A percentile compares a stretch with the other conserved stretches of the same genome.
phyloP scores from a whole-genome alignment of 1,140 invertebrate species.

The Glomeris maerens region DNA sequence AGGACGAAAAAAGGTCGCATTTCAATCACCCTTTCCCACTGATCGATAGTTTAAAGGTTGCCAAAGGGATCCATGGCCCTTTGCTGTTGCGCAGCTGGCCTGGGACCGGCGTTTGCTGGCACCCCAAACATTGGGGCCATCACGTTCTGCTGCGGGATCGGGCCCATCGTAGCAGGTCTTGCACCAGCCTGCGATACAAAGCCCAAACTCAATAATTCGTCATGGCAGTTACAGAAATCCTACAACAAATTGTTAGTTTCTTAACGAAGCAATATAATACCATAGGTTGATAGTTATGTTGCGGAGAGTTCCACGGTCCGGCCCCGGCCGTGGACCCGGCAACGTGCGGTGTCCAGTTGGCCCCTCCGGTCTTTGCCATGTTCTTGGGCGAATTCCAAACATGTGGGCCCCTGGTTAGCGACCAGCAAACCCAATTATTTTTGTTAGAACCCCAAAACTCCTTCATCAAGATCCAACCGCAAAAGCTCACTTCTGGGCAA shows the following conservation, averaged over 20 bases:
- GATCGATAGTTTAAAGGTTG: background rate
- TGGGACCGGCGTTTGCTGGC: background rate
- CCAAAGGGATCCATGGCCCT: slow-evolving; percentile 6
- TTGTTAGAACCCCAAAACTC: slow-evolving; percentile 10
- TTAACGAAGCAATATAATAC: slow-evolving; percentile 4
- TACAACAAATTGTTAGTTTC: background rate
- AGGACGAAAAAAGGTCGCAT: too few relatives aligned
- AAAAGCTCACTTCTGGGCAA: slow-evolving; percentile 1
- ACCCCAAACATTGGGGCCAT: slow-evolving; percentile 7
- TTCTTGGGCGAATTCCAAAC: slow-evolving; percentile 21
- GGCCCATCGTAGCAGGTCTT: too few relatives aligned
- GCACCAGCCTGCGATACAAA: too few relatives aligned
- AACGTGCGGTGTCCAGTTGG: slow-evolving; percentile 22
- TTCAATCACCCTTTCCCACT: background rate
- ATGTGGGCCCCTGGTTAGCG: slow-evolving; percentile 5
- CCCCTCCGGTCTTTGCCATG: slow-evolving; percentile 21
- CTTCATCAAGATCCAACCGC: slow-evolving; percentile 7
- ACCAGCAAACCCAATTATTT: background rate
- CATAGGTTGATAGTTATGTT: slow-evolving; percentile 15
- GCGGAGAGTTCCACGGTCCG: slow-evolving; percentile 15
- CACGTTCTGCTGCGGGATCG: too few relatives aligned
- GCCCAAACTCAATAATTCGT: too few relatives aligned
- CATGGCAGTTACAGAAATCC: too few relatives aligned
- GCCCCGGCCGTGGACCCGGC: slow-evolving; percentile 10
- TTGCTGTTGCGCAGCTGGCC: slow-evolving; percentile 4